Conservation (phyloP, 2,113 vertebrate species). For the Oncorhynchus tshawytscha region DNA sequence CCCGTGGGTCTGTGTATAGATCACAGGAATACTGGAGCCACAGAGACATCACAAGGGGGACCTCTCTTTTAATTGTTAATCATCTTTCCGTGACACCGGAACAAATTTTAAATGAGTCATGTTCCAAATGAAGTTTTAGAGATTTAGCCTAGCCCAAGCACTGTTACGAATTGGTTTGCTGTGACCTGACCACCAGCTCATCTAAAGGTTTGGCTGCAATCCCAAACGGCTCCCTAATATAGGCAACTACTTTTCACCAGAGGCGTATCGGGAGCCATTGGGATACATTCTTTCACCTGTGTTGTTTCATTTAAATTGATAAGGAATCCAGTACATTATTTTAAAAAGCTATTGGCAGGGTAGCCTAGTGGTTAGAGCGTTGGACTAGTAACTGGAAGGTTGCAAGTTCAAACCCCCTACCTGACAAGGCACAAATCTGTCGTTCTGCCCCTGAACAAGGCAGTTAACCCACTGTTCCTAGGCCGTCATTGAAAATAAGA, state of each 20-base stretch:
- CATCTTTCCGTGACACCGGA: slow-evolving; percentile 47
- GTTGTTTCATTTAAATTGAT: slow-evolving; percentile 40
- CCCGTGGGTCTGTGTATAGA: not conserved
- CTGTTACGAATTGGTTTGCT: slow-evolving; percentile 30
- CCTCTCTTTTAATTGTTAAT: slow-evolving; percentile 51
- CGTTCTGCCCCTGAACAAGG: too few relatives aligned
- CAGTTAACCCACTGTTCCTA: too few relatives aligned
- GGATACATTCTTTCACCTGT: slow-evolving; percentile 16
- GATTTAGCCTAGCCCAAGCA: slow-evolving; percentile 45
- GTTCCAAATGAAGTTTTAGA: slow-evolving; percentile 43
- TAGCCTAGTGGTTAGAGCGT: too few relatives aligned
- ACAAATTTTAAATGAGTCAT: slow-evolving; percentile 42
- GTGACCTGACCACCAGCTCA: not conserved
- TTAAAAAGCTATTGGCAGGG: too few relatives aligned
- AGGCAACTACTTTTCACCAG: too few relatives aligned
- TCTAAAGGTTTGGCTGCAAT: too few relatives aligned
- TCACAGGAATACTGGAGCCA: slow-evolving; percentile 28
- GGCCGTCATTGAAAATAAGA: too few relatives aligned
- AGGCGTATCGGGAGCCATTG: not conserved
- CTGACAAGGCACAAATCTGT: too few relatives aligned
- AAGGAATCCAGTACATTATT: slow-evolving; percentile 21
- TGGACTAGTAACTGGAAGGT: too few relatives aligned
- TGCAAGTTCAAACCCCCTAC: too few relatives aligned
- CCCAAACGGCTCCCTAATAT: too few relatives aligned
- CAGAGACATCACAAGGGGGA: not conserved